Evolutionary conservation across 2,113 vertebrate species (phyloP).

Genomic region (Perognathus longimembris): DNA sequence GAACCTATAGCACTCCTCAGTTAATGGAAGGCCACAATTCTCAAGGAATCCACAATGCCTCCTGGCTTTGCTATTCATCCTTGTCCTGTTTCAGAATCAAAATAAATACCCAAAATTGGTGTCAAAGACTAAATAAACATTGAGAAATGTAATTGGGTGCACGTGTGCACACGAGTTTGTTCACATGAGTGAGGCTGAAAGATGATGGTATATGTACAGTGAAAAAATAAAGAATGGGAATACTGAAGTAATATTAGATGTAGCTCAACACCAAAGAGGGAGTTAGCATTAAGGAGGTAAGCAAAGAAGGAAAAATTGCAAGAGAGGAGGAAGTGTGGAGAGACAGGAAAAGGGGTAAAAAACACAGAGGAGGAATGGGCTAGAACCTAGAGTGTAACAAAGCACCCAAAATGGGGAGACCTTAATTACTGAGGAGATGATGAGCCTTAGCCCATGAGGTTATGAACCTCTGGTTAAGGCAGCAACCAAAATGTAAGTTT

Average conservation of each 20-base stretch:
- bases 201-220: neutral
- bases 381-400: constrained; percentile 13
- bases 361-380: neutral
- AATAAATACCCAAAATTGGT: neutral
- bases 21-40: neutral
- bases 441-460: constrained; percentile 3
- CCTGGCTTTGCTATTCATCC: neutral
- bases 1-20: neutral
- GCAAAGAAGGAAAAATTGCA: neutral
- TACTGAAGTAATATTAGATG: neutral
- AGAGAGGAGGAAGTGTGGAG: no score
- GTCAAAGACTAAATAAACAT: neutral
- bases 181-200: neutral
- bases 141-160: neutral
- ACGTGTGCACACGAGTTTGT: neutral
- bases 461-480: constrained; percentile 15
- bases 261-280: neutral
- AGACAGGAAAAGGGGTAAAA: neutral
- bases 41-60: neutral
- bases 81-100: neutral
- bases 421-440: constrained; percentile 26
- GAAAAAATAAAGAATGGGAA: neutral
- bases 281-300: neutral
- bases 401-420: constrained; percentile 41
- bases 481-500: constrained; percentile 28